Evolutionary conservation across 2,113 vertebrate species (phyloP), one percentile per base, ranked within the genome.

Genomic region (Xerus inauris): DNA sequence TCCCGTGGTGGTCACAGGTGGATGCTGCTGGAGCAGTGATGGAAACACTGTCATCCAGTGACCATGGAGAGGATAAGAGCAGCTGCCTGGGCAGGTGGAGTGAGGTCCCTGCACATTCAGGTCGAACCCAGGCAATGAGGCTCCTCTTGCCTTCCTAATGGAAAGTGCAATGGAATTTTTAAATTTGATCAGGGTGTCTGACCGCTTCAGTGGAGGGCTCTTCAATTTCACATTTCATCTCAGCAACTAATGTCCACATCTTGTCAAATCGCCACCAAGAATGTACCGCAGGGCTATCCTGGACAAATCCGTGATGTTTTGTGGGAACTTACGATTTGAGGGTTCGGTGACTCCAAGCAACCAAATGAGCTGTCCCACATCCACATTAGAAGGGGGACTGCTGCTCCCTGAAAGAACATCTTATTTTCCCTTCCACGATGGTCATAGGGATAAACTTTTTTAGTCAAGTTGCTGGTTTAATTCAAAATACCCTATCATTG

Each of bases 201-300:
- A 62, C 89, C 90, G 96, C 89, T 97, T 94, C 97, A 83, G 73
- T 84, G 86, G 54, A 80, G 84, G 90, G 81, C 51, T 92, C 88
- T 93, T 96, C 94, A 92, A 96, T 97, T 97, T 97, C 97, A 88
- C 84, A 92, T 91, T 64, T 87, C 71, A 94, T 83, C 95, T 98
- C 94, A 93, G 90, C 94, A 79, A 64, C 59, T 97, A 94, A 96
- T 57, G 91, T 93, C 80, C 69, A 95, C 79, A 95, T 92, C 95
- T 87, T 94, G 65, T 93, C 89, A 96, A 89, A 96, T 92, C 0
- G 13, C 71, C 92, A 90, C 90, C 79, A 82, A 94, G 80, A 89
- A 82, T 80, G 64, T 30, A 93, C 94, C 13, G 6, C 87, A 89
- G 89, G 94, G 88, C 87, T 79, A 77, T 45, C 94, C 72, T 59